Base-by-base conservation (phyloP, 2,888 invertebrate genomes). In the Nemoura dubitans region DNA sequence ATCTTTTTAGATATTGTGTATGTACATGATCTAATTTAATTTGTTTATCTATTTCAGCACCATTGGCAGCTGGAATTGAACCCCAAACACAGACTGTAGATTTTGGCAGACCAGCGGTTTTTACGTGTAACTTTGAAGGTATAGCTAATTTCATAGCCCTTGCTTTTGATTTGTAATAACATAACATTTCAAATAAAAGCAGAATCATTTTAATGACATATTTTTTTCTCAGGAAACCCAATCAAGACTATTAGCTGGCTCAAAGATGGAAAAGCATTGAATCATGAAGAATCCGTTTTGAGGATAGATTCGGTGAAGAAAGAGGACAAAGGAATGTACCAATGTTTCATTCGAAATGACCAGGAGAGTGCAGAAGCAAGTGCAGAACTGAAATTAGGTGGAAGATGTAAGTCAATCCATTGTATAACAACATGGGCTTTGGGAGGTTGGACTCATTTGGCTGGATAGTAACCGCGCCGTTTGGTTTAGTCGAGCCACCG, bases 271-370 rank as follows among this genome's bases (percentile, higher is more conserved):
- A 96, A 96, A 91, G 95, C 95, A 87, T 94, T 98, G 90, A 95
- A 95, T 87, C 96, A 97, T 90, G 95, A 95, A 89, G 97, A 97
- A 90, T 94, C 96, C 5, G 94, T 96, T 86, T 92, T 98, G 81
- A 94, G 96, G 89, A 98, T 98, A 90, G 97, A 97, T 90, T 95
- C 97, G 0, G 97, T 98, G 0, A 96, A 97, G 91, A 97, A 98
- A 90, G 97, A 97, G 92, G 98, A 98, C 91, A 97, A 97, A 91
- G 98, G 98, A 90, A 98, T 98, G 98, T 98, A 98, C 91, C 98
- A 98, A 91, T 98, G 98, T 91, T 97, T 98, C 90, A 96, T 98
- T 85, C 94, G 97, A 86, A 98, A 98, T 91, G 98, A 97, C 90
- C 97, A 97, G 91, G 98, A 98, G 91, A 97, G 97, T 90, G 97